phyloP scores from a whole-genome alignment of 2,888 invertebrate genomes.

The Ormia ochracea region DNA sequence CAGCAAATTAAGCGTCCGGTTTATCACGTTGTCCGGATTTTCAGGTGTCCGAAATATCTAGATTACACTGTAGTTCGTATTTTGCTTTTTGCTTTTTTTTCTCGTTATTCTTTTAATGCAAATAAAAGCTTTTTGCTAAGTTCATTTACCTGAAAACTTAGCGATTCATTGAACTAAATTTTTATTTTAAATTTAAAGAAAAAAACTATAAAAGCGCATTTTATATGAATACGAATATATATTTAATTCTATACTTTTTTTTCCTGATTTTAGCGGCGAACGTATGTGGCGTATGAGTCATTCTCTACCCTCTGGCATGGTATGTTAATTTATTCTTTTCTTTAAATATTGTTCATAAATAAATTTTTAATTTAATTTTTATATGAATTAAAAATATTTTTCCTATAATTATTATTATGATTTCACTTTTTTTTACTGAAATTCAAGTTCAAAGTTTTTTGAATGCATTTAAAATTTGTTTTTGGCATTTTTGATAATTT shows the following conservation, averaged over 20 bases:
- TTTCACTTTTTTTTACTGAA: constrained; percentile 43
- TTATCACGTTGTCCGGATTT: too few relatives aligned
- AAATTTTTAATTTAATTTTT: constrained; percentile 51
- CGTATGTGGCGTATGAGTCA: constrained; percentile 78
- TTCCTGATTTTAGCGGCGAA: constrained; percentile 71
- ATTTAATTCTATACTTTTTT: neutral
- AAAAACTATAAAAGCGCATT: neutral
- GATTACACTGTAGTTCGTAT: neutral
- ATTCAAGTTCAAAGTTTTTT: constrained; percentile 63
- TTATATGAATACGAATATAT: too few relatives aligned
- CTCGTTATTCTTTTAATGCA: neutral
- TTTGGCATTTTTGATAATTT: constrained; percentile 62
- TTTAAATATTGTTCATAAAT: constrained; percentile 24
- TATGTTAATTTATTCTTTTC: constrained; percentile 69
- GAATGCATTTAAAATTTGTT: constrained; percentile 62
- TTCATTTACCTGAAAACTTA: constrained; percentile 24
- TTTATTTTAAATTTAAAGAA: neutral
- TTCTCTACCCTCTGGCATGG: constrained; percentile 78
- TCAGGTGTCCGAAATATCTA: too few relatives aligned
- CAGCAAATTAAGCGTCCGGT: too few relatives aligned
- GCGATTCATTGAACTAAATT: neutral
- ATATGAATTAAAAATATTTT: constrained; percentile 42
- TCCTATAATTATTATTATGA: constrained; percentile 48
- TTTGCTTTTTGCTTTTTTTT: neutral
- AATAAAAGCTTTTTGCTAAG: constrained; percentile 3